Base-by-base conservation (phyloP, 1,140 invertebrate genomes). In the Holotrichia oblita region DNA sequence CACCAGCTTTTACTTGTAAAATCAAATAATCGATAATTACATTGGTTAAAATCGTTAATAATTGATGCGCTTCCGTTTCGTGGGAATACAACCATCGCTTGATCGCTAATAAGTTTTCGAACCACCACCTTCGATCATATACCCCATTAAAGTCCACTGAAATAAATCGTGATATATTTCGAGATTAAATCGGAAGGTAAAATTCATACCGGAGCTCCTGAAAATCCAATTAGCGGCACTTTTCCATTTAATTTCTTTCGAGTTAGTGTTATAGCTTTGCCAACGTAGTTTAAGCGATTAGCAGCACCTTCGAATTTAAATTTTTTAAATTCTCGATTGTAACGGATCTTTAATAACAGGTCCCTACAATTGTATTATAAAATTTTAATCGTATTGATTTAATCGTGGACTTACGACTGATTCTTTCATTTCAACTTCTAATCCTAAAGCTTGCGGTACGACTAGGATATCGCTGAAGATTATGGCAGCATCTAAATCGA, bases 381-480 rank as follows among this genome's bases (percentile, higher is more conserved):
- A 83, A 59, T 79, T 74, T 74, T 3, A 69, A 27, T 8, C 22
- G 22, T 12, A 34, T 69, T 27, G 24, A 27, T 69, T 24, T 3
- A 69, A 9, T 3, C 8, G 17, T 77, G 8, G 14, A 40, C 87
- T 88, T 89, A 95, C 95, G 82, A 95, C 91, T 82, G 94, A 95
- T 55, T 96, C 92, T 85, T 92, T 91, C 96, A 99, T 99, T 88
- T 97, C 93, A 0, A 99, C 96, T 42, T 90, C 91, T 90, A 99
- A 93, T 17, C 97, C 98, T 80, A 99, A 88, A 0, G 97, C 97
- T 89, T 99, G 96, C 22, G 98, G 98, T 82, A 99, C 95, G 1
- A 99, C 97, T 41, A 99, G 88, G 81, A 99, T 99, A 87, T 99
- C 98, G 75, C 97, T 98, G 86, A 99, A 99, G 82, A 99, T 99